Evolutionary conservation across 1,140 invertebrate species (phyloP).

Genomic region (Hylaeus volcanicus): DNA sequence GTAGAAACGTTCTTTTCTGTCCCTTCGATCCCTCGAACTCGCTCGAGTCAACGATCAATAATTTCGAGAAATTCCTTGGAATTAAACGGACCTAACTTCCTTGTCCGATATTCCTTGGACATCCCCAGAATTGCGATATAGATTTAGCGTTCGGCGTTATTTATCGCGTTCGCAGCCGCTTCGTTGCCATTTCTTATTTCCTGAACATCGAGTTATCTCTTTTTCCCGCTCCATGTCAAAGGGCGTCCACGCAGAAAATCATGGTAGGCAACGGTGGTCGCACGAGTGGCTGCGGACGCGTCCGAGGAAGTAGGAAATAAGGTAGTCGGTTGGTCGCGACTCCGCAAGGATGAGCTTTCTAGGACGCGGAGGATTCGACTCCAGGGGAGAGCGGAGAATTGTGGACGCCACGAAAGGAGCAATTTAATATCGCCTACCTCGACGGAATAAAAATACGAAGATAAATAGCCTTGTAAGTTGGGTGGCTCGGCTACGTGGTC

Average conservation of each 20-base stretch:
- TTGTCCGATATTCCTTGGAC: not conserved
- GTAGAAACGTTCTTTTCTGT: too few relatives aligned
- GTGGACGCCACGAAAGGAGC: slow-evolving; percentile 56
- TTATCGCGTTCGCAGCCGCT: not conserved
- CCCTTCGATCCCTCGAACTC: too few relatives aligned
- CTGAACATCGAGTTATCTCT: not conserved
- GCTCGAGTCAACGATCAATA: too few relatives aligned
- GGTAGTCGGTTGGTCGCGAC: not conserved
- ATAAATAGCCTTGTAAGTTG: slow-evolving; percentile 70
- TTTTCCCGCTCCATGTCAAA: not conserved
- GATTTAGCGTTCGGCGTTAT: not conserved
- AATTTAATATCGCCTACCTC: slow-evolving; percentile 72
- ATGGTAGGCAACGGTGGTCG: not conserved
- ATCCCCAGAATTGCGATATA: not conserved
- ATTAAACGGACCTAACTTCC: too few relatives aligned
- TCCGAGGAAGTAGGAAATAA: slow-evolving; percentile 4
- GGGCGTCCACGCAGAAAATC: not conserved
- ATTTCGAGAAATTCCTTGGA: not conserved
- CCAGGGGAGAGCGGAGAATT: not conserved
- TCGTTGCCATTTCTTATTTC: not conserved
- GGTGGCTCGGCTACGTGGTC: slow-evolving; percentile 26
- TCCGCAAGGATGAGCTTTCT: too few relatives aligned
- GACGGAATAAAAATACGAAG: slow-evolving; percentile 72
- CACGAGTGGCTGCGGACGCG: not conserved
- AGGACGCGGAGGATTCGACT: not conserved